A percentile compares a stretch with the other conserved stretches of the same genome.
Evolutionary conservation across 1,140 invertebrate genomes (phyloP).

Genomic region (Zaprionus gabonicus): DNA sequence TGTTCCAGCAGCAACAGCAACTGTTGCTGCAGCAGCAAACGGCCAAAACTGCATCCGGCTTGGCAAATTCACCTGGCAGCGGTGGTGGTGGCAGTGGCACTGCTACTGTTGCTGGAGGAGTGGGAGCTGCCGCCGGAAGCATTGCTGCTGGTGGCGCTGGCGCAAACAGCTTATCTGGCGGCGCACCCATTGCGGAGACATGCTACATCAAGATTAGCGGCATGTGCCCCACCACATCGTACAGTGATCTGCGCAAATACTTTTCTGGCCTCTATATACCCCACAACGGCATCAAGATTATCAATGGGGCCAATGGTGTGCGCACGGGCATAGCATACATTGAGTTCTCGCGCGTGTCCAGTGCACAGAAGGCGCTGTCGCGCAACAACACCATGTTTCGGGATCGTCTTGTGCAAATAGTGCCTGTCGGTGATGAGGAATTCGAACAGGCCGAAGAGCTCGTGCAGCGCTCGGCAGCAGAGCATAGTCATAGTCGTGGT

Average conservation of each 20-base stretch:
- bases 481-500: slow-evolving; percentile 14
- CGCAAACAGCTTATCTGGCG: background rate
- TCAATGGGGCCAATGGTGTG: slow-evolving; percentile 91
- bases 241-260: slow-evolving; percentile 91
- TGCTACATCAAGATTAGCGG: slow-evolving; percentile 90
- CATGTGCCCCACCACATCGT: slow-evolving; percentile 88
- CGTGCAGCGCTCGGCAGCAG: slow-evolving; percentile 25
- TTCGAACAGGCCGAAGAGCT: slow-evolving; percentile 71
- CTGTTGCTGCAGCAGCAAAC: slow-evolving; percentile 62
- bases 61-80: slow-evolving; percentile 21
- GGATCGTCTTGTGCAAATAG: slow-evolving; percentile 85
- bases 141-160: background rate
- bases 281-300: slow-evolving; percentile 93
- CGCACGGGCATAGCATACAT: slow-evolving; percentile 92
- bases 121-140: background rate
- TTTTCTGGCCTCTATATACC: slow-evolving; percentile 92
- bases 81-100: background rate
- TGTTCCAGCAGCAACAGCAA: slow-evolving; percentile 73
- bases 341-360: slow-evolving; percentile 89
- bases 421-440: slow-evolving; percentile 65
- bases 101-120: background rate
- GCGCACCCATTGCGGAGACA: slow-evolving; percentile 69
- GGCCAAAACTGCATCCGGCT: slow-evolving; percentile 29
- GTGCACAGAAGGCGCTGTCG: slow-evolving; percentile 89
- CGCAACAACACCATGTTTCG: slow-evolving; percentile 86